Evolutionary conservation across 2,797 vertebrate species (phyloP), one percentile per base, ranked within the genome.

Genomic region (Silurus aristotelis): DNA sequence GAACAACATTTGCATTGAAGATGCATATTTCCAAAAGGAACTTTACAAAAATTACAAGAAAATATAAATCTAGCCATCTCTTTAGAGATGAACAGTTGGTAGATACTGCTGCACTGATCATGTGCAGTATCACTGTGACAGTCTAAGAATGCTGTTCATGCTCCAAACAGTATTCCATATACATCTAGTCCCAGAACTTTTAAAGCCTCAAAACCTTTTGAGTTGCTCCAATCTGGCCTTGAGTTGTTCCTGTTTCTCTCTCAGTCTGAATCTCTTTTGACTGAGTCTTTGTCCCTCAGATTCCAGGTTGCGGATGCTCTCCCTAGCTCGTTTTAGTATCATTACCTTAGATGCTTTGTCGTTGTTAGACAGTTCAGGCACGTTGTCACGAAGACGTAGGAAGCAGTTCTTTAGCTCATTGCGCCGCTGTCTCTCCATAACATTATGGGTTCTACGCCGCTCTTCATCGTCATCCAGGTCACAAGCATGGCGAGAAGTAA

Each of bases 391-490:
- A 52, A 96, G 93, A 0, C 88, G 92, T 84, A 94, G 68, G 82
- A 96, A 96, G 90, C 95, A 96, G 91, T 95, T 95, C 88, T 96
- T 96, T 17, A 96, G 91, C 91, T 96, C 95, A 38, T 96, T 96
- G 15, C 96, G 93, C 7, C 96, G 89, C 84, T 96, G 96, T 0
- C 95, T 86, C 89, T 96, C 96, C 95, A 96, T 95, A 76, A 96
- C 95, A 19, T 96, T 96, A 91, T 96, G 96, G 0, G 95, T 95
- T 66, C 93, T 90, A 73, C 96, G 90, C 64, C 95, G 86, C 90
- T 96, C 95, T 89, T 95, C 95, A 68, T 96, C 95, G 0, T 95
- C 95, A 80, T 96, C 95, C 0, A 89, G 90, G 83, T 95, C 94
- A 0, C 88, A 31, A 0, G 89, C 87, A 72, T 90, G 91, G 1